These are phyloP conservation scores for Styela clava DNA, from an alignment of 23 tunicate genomes.

Conservation along the genomic window DNA sequence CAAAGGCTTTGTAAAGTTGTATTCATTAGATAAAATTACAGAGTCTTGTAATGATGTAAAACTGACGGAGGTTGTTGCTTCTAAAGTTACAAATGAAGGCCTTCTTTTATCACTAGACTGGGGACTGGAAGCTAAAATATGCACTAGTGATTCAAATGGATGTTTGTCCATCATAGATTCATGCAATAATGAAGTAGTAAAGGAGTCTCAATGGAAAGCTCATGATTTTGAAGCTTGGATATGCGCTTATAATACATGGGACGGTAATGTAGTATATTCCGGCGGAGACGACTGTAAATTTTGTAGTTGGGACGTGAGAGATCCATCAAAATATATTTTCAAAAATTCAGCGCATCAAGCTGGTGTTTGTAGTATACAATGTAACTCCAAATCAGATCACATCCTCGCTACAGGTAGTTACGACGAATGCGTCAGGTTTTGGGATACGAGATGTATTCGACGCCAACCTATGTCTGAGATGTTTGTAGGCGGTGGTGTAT, in stretches of 20 bases:
- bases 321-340: constrained; percentile 21
- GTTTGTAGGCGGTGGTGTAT: constrained; percentile 81
- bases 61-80: not conserved
- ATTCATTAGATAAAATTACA: constrained; percentile 10
- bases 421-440: constrained; percentile 67
- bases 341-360: constrained; percentile 64
- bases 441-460: constrained; percentile 73
- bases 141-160: constrained; percentile 62
- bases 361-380: constrained; percentile 89
- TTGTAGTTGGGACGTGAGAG: constrained; percentile 65
- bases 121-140: constrained; percentile 27
- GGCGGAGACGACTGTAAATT: constrained; percentile 88
- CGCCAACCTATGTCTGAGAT: constrained; percentile 41
- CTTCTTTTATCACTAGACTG: constrained; percentile 76
- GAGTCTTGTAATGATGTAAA: not conserved
- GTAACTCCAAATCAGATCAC: constrained; percentile 31
- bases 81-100: not conserved
- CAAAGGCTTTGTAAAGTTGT: constrained; percentile 33
- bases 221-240: constrained; percentile 89
- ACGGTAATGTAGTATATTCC: constrained; percentile 50
- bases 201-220: constrained; percentile 32
- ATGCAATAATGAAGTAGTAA: not conserved
- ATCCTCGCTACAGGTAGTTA: constrained; percentile 80
- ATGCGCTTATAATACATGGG: constrained; percentile 24
- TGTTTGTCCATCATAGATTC: constrained; percentile 22